Conservation (phyloP, 2,113 vertebrate genomes). For the Myotis lucifugus region DNA sequence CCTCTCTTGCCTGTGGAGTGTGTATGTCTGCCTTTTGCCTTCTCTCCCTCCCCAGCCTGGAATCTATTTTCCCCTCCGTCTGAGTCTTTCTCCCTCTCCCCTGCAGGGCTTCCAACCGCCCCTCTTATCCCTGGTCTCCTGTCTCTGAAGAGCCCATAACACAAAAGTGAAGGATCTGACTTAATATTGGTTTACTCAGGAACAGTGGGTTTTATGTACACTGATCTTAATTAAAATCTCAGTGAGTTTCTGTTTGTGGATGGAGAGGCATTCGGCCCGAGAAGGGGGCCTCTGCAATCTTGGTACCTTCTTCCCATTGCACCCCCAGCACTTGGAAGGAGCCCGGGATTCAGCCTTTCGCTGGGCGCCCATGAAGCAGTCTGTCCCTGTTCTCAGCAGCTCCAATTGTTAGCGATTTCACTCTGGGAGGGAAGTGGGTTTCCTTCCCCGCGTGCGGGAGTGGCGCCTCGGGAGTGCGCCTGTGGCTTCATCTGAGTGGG, state of each 20-base stretch:
- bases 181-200: slow-evolving; percentile 71
- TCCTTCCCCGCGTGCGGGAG: slow-evolving; percentile 23
- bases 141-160: slow-evolving; percentile 25
- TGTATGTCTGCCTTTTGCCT: not conserved
- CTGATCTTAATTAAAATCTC: slow-evolving; percentile 75
- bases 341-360: slow-evolving; percentile 39
- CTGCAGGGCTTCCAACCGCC: not conserved
- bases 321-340: slow-evolving; percentile 60
- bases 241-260: slow-evolving; percentile 71
- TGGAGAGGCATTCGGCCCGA: slow-evolving; percentile 65
- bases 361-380: slow-evolving; percentile 34
- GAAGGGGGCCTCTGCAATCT: slow-evolving; percentile 54
- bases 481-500: slow-evolving; percentile 27
- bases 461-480: not conserved
- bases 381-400: slow-evolving; percentile 31
- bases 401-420: slow-evolving; percentile 54
- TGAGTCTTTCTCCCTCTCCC: not conserved
- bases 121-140: not conserved
- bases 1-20: not conserved
- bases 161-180: slow-evolving; percentile 44
- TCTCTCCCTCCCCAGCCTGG: not conserved
- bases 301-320: slow-evolving; percentile 50
- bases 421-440: slow-evolving; percentile 40
- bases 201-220: slow-evolving; percentile 71
- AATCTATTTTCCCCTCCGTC: slow-evolving; percentile 34